A percentile compares a stretch with the other conserved stretches of the same genome.
Conservation (phyloP, 2,113 vertebrate genomes). For the Thermophis baileyi region DNA sequence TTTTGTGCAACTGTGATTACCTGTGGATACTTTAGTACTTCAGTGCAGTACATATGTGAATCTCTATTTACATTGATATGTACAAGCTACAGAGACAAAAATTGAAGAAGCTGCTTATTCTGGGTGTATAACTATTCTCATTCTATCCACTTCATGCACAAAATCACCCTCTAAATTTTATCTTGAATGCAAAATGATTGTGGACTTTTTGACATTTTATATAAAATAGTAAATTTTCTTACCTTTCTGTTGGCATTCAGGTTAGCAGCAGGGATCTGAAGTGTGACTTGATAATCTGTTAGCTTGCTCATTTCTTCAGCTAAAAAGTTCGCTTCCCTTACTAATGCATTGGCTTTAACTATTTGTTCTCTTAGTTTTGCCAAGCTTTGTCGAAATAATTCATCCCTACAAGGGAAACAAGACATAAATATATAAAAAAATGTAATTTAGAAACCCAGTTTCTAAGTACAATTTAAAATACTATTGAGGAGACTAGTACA, state of each 20-base stretch:
- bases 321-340: slow-evolving; percentile 95
- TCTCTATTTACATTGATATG: neutral
- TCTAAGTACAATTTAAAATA: neutral
- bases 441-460: slow-evolving; percentile 43
- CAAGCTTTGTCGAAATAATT: slow-evolving; percentile 92
- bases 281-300: slow-evolving; percentile 96
- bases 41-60: neutral
- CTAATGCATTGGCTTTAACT: slow-evolving; percentile 91
- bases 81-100: neutral
- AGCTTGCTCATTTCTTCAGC: slow-evolving; percentile 93
- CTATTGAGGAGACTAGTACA: neutral
- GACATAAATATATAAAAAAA: slow-evolving; percentile 48
- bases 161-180: neutral
- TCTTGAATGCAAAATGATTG: neutral
- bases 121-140: neutral
- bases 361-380: slow-evolving; percentile 94
- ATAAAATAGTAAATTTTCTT: slow-evolving; percentile 32
- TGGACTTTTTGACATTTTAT: neutral
- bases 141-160: neutral
- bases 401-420: slow-evolving; percentile 76
- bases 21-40: neutral
- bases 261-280: slow-evolving; percentile 96
- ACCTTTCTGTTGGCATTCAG: slow-evolving; percentile 98
- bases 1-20: neutral
- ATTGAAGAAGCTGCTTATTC: neutral